A percentile compares a stretch with the other conserved stretches of the same genome.
Evolutionary conservation across 2,113 vertebrate species (phyloP).

Genomic region (Tympanuchus pallidicinctus): DNA sequence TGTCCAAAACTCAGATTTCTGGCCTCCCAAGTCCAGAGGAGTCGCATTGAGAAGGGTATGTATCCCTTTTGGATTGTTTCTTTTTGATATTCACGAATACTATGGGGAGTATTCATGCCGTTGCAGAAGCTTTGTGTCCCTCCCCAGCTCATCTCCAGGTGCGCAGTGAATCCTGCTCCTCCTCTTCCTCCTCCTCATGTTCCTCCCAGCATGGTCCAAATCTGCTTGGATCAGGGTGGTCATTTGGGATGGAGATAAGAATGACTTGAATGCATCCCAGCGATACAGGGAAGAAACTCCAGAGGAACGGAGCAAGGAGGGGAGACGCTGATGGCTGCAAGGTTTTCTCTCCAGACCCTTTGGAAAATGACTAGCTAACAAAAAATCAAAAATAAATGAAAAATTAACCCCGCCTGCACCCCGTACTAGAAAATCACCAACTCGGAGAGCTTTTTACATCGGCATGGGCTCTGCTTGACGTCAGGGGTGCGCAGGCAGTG

Average conservation of each 20-base stretch:
- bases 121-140: not conserved
- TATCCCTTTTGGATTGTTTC: not conserved
- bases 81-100: constrained; percentile 13
- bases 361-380: constrained; percentile 1
- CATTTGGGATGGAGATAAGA: not conserved
- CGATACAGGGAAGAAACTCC: not conserved
- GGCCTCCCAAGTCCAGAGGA: not conserved
- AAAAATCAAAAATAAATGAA: not conserved
- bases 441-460: constrained; percentile 33
- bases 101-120: not conserved
- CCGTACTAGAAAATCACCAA: constrained; percentile 5
- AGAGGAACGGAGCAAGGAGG: not conserved
- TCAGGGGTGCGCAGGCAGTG: not conserved
- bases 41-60: not conserved
- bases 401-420: constrained; percentile 3
- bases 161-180: not conserved
- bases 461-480: not conserved
- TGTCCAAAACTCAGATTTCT: constrained; percentile 10
- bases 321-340: not conserved
- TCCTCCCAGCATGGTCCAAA: not conserved
- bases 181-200: not conserved
- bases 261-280: not conserved
- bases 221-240: not conserved
- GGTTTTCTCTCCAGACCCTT: constrained; percentile 22
- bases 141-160: constrained; percentile 31